Conservation (phyloP, 2,797 vertebrate genomes). For the Poecilia gillii region DNA sequence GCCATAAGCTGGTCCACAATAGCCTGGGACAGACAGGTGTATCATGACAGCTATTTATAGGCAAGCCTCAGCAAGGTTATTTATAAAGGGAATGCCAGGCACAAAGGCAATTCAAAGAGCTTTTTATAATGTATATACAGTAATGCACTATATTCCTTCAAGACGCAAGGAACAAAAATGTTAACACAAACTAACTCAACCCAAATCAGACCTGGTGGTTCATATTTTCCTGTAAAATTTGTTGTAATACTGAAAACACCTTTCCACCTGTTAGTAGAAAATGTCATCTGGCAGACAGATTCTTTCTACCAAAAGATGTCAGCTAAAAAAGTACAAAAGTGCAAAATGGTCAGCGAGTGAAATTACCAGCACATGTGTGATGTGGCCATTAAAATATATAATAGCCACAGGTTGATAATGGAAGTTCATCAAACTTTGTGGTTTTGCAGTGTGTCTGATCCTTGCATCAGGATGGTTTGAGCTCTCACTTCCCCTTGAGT, state of each 20-base stretch:
- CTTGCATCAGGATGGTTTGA: constrained; percentile 38
- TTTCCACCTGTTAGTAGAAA: background rate
- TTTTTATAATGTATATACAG: constrained; percentile 18
- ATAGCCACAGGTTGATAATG: background rate
- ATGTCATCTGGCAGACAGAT: background rate
- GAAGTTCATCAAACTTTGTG: background rate
- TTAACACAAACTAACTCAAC: background rate
- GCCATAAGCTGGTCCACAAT: constrained; percentile 38
- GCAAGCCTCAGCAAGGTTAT: constrained; percentile 32
- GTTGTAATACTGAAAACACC: background rate
- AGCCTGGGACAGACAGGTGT: constrained; percentile 43
- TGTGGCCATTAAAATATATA: background rate
- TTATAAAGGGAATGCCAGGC: constrained; percentile 33
- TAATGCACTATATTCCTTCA: background rate
- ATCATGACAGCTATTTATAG: constrained; percentile 54
- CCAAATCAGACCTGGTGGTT: background rate
- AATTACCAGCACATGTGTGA: background rate
- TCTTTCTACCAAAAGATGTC: background rate
- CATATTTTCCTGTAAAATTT: too few species aligned
- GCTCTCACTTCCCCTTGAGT: constrained; percentile 49
- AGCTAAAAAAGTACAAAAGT: background rate
- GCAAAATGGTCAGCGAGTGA: background rate
- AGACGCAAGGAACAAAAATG: background rate
- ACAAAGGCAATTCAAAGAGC: constrained; percentile 10
- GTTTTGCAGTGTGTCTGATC: constrained; percentile 18